phyloP scores from a whole-genome alignment of 2,797 vertebrate genomes.

The Sebastes minor region DNA sequence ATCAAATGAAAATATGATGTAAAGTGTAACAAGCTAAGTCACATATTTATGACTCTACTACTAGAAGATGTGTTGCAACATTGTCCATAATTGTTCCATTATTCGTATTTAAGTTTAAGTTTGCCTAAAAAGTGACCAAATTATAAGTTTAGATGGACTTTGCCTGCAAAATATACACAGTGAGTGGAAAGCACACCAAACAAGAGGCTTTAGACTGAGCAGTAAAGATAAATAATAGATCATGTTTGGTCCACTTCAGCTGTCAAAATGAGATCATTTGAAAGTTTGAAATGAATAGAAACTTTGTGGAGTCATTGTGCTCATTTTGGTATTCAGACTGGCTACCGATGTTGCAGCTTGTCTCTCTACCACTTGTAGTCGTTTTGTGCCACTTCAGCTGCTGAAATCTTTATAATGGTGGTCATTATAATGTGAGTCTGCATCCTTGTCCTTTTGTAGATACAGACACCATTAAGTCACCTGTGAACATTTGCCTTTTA shows the following conservation, averaged over 20 bases:
- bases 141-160: not conserved
- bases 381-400: not conserved
- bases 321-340: not conserved
- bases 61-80: not conserved
- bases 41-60: conserved; percentile 6
- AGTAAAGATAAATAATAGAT: not conserved
- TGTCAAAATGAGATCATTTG: not conserved
- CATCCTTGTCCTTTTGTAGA: not conserved
- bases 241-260: not conserved
- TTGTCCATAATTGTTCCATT: not conserved
- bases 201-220: not conserved
- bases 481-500: not conserved
- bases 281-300: not conserved
- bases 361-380: not conserved
- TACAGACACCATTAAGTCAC: not conserved
- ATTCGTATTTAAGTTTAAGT: not conserved
- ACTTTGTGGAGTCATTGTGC: not conserved
- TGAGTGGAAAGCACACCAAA: not conserved
- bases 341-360: not conserved
- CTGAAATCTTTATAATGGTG: not conserved
- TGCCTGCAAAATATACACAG: not conserved
- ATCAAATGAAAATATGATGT: conserved; percentile 53
- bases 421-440: not conserved
- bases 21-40: conserved; percentile 26
- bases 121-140: not conserved